phyloP scores from a whole-genome alignment of 1,140 invertebrate genomes.

The Ceratina japonica region DNA sequence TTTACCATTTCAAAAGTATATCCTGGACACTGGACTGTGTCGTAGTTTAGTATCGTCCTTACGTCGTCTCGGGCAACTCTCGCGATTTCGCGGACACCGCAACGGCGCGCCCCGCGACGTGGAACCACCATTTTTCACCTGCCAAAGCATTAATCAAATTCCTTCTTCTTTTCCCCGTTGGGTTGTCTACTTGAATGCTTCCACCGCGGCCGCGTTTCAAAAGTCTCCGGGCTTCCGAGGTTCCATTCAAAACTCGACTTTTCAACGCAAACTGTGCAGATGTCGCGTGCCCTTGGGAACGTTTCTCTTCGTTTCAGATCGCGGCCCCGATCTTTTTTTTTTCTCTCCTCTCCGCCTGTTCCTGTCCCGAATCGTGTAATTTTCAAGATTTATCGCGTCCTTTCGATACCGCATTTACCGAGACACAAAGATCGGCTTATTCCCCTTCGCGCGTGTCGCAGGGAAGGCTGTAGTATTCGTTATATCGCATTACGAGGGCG shows the following conservation, averaged over 20 bases:
- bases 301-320: background rate
- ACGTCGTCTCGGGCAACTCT: slow-evolving; percentile 21
- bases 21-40: background rate
- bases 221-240: slow-evolving; percentile 18
- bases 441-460: too few species aligned
- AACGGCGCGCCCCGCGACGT: too few species aligned
- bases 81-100: slow-evolving; percentile 34
- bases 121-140: slow-evolving; percentile 54
- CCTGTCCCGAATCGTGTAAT: background rate
- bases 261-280: slow-evolving; percentile 14
- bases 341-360: too few species aligned
- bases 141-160: slow-evolving; percentile 60
- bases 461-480: too few species aligned
- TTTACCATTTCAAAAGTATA: slow-evolving; percentile 23
- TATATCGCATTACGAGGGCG: too few species aligned
- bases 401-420: too few species aligned
- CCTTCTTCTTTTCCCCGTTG: background rate
- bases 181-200: slow-evolving; percentile 11
- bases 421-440: too few species aligned
- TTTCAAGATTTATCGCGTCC: background rate
- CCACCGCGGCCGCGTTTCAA: slow-evolving; percentile 21
- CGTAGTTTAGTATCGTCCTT: background rate
- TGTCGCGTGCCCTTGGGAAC: background rate
- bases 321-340: background rate
- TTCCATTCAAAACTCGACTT: slow-evolving; percentile 3